Evolutionary conservation across 2,888 invertebrate genomes (phyloP), one percentile per base, ranked within the genome.

Genomic region (Punctoribates punctum): DNA sequence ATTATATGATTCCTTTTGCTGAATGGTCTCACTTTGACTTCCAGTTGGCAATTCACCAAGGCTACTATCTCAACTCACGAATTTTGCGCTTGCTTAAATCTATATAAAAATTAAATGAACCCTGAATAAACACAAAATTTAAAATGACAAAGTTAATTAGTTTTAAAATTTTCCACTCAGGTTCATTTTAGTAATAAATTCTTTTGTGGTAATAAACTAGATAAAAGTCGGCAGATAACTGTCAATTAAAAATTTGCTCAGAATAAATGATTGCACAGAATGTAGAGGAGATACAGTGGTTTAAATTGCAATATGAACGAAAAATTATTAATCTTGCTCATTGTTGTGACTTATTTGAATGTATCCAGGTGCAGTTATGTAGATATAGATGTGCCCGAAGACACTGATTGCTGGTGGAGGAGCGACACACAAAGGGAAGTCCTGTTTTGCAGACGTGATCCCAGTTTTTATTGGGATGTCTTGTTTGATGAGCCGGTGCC

Each of bases 1-100:
- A 74, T 48, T 75, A 75, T 75, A 20, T 73, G 4, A 46, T 75
- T 34, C 75, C 75, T 17, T 38, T 29, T 15, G 13, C 20, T 3
- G 73, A 75, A 5, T 75, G 72, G 72, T 17, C 48, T 11, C 75
- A 75, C 23, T 48, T 46, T 8, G 73, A 75, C 23, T 75, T 75
- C 34, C 17, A 42, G 9, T 15, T 34, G 34, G 74, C n/a, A 15
- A 74, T 34, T 8, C 15, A 42, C 8, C 62, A 70, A 46, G 75
- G 75, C 25, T 74, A 17, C n/a, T 75, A 75, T 46, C 34, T 75
- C n/a, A 75, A 75, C n/a, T 11, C 17, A 1, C n/a, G 75, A 25
- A 17, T 75, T 23, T n/a, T 75, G 3, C 15, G 15, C 9, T 17
- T 75, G 17, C 29, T 75, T 48, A 17, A 13, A 48, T 15, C 17